Evolutionary conservation across 2,888 invertebrate species (phyloP).

Genomic region (Drosophila maculinotata): DNA sequence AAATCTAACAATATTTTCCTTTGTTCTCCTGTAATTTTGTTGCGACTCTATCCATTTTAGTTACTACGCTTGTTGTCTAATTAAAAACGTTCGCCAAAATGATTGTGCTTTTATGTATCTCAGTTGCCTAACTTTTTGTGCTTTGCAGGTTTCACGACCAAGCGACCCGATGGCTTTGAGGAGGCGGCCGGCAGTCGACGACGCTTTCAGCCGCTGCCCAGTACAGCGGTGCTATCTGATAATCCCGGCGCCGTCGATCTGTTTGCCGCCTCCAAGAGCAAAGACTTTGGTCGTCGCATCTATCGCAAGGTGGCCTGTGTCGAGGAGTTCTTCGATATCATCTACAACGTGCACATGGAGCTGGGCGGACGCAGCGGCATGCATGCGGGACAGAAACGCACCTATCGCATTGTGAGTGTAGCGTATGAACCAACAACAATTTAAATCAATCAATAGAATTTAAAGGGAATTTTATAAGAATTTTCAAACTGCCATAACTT

Average conservation of each 20-base stretch:
- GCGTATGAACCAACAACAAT: constrained; percentile 31
- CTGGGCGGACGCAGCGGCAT: constrained; percentile 96
- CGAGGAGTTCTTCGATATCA: constrained; percentile 99
- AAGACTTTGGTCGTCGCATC: constrained; percentile 90
- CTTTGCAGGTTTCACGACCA: constrained; percentile 83
- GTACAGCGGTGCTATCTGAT: constrained; percentile 77
- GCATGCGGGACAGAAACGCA: constrained; percentile 98
- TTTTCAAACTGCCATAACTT: too few relatives aligned
- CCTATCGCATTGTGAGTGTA: constrained; percentile 94
- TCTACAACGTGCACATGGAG: constrained; percentile 97
- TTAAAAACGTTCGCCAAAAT: too few relatives aligned
- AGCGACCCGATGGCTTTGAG: constrained; percentile 82
- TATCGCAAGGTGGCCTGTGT: constrained; percentile 97
- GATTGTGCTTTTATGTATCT: too few relatives aligned
- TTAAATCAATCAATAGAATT: background rate
- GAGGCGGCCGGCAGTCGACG: constrained; percentile 79
- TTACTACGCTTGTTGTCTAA: too few relatives aligned
- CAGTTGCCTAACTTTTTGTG: too few relatives aligned
- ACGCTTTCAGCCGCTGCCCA: constrained; percentile 67
- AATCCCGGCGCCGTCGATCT: constrained; percentile 83
- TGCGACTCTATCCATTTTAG: too few relatives aligned
- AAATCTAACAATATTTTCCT: too few relatives aligned
- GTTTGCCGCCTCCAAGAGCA: constrained; percentile 84
- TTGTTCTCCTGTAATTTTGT: too few relatives aligned
- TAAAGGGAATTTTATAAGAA: background rate